A percentile compares a stretch with the other conserved stretches of the same genome.
phyloP scores from a whole-genome alignment of 2,797 vertebrate species.

The Lacerta bilineata region DNA sequence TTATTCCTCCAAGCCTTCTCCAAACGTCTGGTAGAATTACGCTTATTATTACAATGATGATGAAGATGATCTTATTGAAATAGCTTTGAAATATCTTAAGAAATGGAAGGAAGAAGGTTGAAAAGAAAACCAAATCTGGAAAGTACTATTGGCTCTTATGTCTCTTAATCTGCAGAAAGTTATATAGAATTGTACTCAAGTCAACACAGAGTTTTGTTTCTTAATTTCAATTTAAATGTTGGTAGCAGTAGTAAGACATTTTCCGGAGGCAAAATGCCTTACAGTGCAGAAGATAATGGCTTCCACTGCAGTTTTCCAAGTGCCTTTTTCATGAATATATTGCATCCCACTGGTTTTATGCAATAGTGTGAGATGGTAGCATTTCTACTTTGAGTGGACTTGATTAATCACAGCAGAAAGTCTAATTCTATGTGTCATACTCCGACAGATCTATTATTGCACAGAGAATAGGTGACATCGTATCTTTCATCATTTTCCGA shows the following conservation, averaged over 20 bases:
- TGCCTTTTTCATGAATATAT: conserved; percentile 10
- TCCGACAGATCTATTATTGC: conserved; percentile 8
- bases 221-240: conserved; percentile 6
- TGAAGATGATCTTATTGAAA: neutral
- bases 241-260: conserved; percentile 26
- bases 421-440: neutral
- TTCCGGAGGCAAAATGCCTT: conserved; percentile 4
- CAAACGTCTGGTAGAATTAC: neutral
- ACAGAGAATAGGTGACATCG: neutral
- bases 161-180: conserved; percentile 7
- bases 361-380: neutral
- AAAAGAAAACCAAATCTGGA: neutral
- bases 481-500: conserved; percentile 6
- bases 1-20: neutral
- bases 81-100: neutral
- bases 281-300: conserved; percentile 4
- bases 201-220: neutral
- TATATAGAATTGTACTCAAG: neutral
- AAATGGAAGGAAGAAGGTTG: neutral
- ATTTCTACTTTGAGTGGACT: neutral
- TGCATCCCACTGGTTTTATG: neutral
- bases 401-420: neutral
- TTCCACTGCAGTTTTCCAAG: conserved; percentile 14
- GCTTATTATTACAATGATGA: neutral
- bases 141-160: neutral